Percentiles rank a stretch among this genome's conserved stretches.
phyloP scores from a whole-genome alignment of 2,113 vertebrate genomes.

The Grus americana region DNA sequence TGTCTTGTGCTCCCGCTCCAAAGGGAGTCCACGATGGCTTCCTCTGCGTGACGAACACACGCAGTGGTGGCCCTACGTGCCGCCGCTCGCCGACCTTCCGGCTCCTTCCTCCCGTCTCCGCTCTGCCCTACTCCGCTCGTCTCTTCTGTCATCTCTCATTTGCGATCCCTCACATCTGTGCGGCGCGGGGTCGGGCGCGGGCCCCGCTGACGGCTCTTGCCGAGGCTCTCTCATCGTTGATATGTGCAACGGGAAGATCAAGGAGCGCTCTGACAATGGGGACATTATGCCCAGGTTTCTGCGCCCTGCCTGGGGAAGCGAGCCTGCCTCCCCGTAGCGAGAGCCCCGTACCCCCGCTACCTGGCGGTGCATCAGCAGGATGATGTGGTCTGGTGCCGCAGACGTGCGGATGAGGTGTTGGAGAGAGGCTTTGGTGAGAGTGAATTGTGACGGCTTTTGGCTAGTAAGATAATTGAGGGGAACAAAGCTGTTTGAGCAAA shows the following conservation, averaged over 20 bases:
- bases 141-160: background rate
- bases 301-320: fast-evolving
- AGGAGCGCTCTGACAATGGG: background rate
- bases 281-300: background rate
- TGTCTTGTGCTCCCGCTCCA: fast-evolving
- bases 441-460: background rate
- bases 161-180: background rate
- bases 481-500: background rate
- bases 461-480: background rate
- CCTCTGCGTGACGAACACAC: fast-evolving
- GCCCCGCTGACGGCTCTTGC: background rate
- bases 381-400: fast-evolving
- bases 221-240: background rate
- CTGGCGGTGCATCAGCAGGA: fast-evolving
- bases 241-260: fast-evolving
- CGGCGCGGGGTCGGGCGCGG: background rate
- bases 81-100: fast-evolving
- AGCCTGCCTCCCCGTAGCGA: background rate
- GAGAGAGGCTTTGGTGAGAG: background rate
- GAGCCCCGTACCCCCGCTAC: background rate
- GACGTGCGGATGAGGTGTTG: fast-evolving
- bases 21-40: background rate
- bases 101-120: background rate
- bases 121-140: fast-evolving
- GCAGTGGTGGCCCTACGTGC: background rate